Base-by-base conservation (phyloP, 2,888 invertebrate species). In the Chrysolina americana region DNA sequence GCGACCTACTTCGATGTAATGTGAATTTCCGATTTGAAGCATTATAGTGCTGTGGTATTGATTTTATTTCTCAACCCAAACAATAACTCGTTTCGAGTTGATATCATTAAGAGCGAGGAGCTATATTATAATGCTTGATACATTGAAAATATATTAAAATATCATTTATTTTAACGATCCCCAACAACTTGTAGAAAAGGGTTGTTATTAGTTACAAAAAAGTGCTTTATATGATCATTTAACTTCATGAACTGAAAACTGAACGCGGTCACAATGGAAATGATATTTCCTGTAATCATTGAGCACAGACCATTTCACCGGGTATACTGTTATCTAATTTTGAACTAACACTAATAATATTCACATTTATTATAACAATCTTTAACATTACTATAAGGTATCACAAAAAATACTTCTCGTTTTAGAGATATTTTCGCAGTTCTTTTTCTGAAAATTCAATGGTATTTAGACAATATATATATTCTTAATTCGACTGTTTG, bases 401-500 rank as follows among this genome's bases (percentile, higher is more conserved):
- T 86, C 86, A 86, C 86, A 86, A 86, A 86, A 85, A 86, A 86
- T 86, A 86, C 85, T 83, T 85, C 82, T 85, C 84, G 78, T 82
- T 82, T 81, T 75, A 71, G 76, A 81, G 81, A 82, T 80, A 81
- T 81, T 80, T 81, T 80, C 77, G 78, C 82, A 81, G 80, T 82
- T 82, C 81, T 81, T 81, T 81, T 77, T 73, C 76, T 75, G 64
- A 72, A 74, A 79, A 73, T 72, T 75, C 77, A 71, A 76, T 74
- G 70, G 75, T 79, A 79, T 71, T 79, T 77, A 75, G 74, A 76
- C 70, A 78, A 73, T 73, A 66, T 74, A 66, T 74, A 75, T 76
- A 77, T 77, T 68, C 71, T 70, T 76, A 73, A 50, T 74, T 73
- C 71, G 76, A 72, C 44, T 70, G 70, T 62, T 77, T 75, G 76